Base-by-base conservation (phyloP, 2,888 invertebrate species). In the Lasioglossum leucozonium region DNA sequence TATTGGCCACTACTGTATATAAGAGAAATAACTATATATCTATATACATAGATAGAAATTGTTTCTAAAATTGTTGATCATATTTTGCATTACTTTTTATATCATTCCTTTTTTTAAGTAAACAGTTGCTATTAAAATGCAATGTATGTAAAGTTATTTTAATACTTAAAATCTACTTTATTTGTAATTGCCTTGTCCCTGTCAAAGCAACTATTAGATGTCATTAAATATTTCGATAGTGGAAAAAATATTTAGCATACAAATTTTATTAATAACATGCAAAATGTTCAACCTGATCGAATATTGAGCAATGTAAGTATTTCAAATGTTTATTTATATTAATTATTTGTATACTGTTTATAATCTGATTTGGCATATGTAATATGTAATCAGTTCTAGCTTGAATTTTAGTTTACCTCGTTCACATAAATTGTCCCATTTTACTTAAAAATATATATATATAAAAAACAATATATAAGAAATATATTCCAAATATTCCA, bases 241-340 rank as follows among this genome's bases (percentile, higher is more conserved):
- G 44, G 13, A 62, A 58, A 75, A 79, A 42, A 30, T 73, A 73
- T 79, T 65, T 26, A 44, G 37, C 69, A 77, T 55, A 79, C 16
- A 79, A 77, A 34, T 58, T 42, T 47, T 6, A 71, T 37, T 18
- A 77, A 40, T 67, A 42, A 44, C 71, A 55, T 40, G 51, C 62
- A 30, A 58, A 73, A 55, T 69, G 67, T 73, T 77, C 65, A 77
- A 65, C 22, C 26, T 80, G 65, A 62, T 71, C 37, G 77, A 84
- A 65, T 58, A 77, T 85, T 85, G 85, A 85, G 77, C 85, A 85
- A 85, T 85, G 72, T 73, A 42, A n/a, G 62, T 77, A 77, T 84
- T 75, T 62, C 13, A 85, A 79, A 78, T 84, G 62, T 74, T 79
- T 79, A 84, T 85, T 84, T 84, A 69, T 85, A 74, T 79, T 77